Conservation (phyloP, 2,113 vertebrate genomes). For the Dolichotis patagonum region DNA sequence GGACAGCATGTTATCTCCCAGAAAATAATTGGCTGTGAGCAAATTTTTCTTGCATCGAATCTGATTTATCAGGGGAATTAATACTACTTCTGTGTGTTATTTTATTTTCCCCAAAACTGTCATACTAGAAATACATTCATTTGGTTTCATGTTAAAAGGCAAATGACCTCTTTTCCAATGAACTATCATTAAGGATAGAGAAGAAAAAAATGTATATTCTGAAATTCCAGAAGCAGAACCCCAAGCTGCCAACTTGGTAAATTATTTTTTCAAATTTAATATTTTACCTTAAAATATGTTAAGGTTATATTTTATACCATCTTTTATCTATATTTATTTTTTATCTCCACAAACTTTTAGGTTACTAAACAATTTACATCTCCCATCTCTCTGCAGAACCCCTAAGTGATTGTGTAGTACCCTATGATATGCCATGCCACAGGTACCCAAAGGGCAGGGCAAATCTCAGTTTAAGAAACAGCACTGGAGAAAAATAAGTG, state of each 20-base stretch:
- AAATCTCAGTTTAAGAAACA: neutral
- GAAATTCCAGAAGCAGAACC: neutral
- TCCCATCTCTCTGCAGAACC: neutral
- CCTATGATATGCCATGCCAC: neutral
- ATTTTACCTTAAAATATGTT: slow-evolving; percentile 12
- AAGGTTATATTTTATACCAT: neutral
- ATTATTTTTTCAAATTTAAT: neutral
- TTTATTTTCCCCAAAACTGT: neutral
- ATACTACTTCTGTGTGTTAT: neutral
- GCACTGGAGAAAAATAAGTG: neutral
- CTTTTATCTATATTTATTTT: neutral
- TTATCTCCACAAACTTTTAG: neutral
- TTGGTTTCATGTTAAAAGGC: slow-evolving; percentile 23
- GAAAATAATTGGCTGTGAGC: slow-evolving; percentile 6
- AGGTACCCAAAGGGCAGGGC: neutral
- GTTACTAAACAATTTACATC: neutral
- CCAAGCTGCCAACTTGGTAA: neutral
- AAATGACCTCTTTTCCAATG: neutral
- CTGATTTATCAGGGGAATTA: neutral
- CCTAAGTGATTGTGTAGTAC: neutral
- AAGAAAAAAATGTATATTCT: neutral
- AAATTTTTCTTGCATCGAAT: neutral
- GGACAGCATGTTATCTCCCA: neutral
- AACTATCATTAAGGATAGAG: neutral
- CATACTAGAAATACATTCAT: neutral